Conservation (phyloP, 2,113 vertebrate species). For the Stomatorhinus ivindoensis region DNA sequence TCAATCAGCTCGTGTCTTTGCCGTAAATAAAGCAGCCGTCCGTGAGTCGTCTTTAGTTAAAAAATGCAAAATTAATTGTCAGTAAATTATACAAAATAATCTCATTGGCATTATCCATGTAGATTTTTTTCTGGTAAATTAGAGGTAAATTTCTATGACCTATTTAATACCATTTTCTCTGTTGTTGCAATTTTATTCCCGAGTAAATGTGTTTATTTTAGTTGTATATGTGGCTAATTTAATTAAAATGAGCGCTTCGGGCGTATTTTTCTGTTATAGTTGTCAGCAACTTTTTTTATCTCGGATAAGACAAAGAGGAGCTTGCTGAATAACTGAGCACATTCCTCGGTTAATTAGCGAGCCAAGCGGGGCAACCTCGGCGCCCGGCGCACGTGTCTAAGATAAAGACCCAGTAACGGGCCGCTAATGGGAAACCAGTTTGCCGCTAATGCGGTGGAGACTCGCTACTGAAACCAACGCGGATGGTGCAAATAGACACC, state of each 20-base stretch:
- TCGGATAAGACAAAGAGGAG: background rate
- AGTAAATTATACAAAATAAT: background rate
- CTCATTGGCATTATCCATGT: background rate
- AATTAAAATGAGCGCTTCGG: background rate
- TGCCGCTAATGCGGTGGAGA: slow-evolving; percentile 16
- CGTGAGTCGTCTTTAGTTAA: background rate
- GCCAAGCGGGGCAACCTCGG: background rate
- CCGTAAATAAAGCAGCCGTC: slow-evolving; percentile 15
- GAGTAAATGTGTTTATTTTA: background rate
- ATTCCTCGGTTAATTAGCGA: slow-evolving; percentile 1
- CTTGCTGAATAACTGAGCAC: background rate
- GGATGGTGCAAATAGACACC: background rate
- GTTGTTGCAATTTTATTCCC: background rate
- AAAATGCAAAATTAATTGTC: background rate
- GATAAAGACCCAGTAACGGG: slow-evolving; percentile 17
- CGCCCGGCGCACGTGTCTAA: slow-evolving; percentile 11
- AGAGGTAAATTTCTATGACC: background rate
- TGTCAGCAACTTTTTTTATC: background rate
- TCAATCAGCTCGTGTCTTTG: slow-evolving; percentile 11
- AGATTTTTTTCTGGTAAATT: slow-evolving; percentile 2
- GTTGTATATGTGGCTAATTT: background rate
- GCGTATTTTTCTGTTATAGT: background rate
- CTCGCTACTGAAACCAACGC: background rate
- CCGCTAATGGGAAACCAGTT: slow-evolving; percentile 17
- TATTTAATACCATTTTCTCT: background rate